A percentile compares a stretch with the other conserved stretches of the same genome.
Conservation (phyloP, 2,113 vertebrate species). For the Macaca fascicularis region DNA sequence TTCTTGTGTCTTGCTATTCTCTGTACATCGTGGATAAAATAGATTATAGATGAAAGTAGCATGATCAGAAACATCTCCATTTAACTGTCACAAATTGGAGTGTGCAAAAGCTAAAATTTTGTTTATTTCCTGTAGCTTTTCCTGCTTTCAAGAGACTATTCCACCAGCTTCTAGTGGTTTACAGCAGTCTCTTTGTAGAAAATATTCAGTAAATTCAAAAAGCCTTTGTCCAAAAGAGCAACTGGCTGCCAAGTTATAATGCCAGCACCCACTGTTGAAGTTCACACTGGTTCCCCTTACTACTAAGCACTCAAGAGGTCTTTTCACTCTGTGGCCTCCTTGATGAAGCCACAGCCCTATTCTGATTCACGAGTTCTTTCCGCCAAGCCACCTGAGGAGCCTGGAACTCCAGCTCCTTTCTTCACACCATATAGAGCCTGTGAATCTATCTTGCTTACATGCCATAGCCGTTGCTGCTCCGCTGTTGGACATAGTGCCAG, state of each 20-base stretch:
- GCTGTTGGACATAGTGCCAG: background rate
- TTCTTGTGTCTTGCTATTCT: background rate
- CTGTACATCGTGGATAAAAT: background rate
- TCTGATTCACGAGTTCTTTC: background rate
- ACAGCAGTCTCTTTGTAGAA: background rate
- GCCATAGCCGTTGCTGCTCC: background rate
- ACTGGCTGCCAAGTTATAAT: background rate
- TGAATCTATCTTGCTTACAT: background rate
- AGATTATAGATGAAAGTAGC: background rate
- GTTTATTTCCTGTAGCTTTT: background rate
- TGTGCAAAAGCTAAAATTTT: background rate
- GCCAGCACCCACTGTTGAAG: background rate
- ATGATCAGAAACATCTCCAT: background rate
- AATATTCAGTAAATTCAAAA: background rate
- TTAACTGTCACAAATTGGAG: background rate
- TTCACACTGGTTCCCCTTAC: background rate
- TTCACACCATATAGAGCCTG: background rate
- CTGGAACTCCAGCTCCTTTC: background rate
- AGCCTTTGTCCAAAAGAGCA: background rate
- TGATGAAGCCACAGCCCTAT: background rate
- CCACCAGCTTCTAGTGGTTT: background rate
- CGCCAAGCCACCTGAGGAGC: background rate
- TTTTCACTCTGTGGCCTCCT: background rate
- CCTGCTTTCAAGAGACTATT: background rate
- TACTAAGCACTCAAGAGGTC: background rate